phyloP scores from a whole-genome alignment of 2,113 vertebrate genomes.

The Potamarius usumacintae region DNA sequence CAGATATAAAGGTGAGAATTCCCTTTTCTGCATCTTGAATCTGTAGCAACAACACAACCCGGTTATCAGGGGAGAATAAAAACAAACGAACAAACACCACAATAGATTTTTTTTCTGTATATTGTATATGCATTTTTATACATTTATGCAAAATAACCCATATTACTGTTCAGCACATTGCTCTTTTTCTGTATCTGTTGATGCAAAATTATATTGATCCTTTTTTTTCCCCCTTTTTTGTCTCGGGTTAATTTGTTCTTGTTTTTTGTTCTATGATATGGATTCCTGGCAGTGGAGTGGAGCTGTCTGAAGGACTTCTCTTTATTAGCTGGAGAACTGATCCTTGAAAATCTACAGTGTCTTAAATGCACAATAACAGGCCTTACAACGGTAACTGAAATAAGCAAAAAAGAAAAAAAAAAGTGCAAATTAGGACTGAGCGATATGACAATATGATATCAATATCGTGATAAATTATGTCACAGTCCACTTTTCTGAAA shows the following conservation, averaged over 20 bases:
- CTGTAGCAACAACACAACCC: not conserved
- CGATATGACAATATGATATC: no score
- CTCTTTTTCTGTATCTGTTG: not conserved
- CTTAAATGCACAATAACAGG: slow-evolving; percentile 82
- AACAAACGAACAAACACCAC: no score
- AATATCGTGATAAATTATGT: no score
- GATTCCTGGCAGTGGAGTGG: slow-evolving; percentile 85
- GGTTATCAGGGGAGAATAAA: not conserved
- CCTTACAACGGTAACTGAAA: slow-evolving; percentile 82
- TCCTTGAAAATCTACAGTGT: slow-evolving; percentile 84
- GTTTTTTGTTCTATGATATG: slow-evolving; percentile 7
- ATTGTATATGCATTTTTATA: not conserved
- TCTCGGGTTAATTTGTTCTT: not conserved
- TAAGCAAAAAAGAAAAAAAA: not conserved
- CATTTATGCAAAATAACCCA: not conserved
- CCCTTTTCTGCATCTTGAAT: not conserved
- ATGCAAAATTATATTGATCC: not conserved
- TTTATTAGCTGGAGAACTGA: slow-evolving; percentile 81
- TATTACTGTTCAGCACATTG: not conserved
- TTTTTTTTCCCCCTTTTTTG: not conserved
- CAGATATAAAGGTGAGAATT: slow-evolving; percentile 86
- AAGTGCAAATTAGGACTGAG: no score
- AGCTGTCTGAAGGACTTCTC: slow-evolving; percentile 89
- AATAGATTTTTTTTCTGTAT: not conserved
- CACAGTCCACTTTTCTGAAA: no score